Conservation (phyloP, 2,888 invertebrate species). For the Capitulum mitella region DNA sequence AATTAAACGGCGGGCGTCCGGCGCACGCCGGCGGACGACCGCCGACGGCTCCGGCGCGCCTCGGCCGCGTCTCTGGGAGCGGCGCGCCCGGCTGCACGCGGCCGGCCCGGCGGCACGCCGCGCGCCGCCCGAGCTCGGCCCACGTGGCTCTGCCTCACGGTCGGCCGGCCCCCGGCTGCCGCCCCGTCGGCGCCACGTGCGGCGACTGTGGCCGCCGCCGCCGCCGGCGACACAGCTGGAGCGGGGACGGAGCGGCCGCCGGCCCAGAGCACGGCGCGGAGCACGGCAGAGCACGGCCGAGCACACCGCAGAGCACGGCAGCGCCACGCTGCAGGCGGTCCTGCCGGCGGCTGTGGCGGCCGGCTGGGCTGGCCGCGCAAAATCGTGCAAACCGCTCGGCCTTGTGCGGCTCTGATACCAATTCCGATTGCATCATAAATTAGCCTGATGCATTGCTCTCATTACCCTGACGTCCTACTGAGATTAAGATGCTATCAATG, state of each 20-base stretch:
- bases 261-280: too few relatives aligned
- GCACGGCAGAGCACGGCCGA: too few relatives aligned
- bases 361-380: not conserved
- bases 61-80: not conserved
- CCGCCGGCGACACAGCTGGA: too few relatives aligned
- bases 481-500: constrained; percentile 2
- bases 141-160: too few relatives aligned
- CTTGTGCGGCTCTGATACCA: not conserved
- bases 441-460: not conserved
- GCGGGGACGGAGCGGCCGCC: too few relatives aligned
- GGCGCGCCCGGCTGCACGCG: not conserved
- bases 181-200: too few relatives aligned
- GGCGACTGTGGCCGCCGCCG: too few relatives aligned
- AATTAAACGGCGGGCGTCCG: not conserved
- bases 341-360: not conserved
- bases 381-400: constrained; percentile 10
- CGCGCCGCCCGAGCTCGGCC: not conserved
- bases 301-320: too few relatives aligned
- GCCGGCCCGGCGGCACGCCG: not conserved
- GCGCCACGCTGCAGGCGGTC: too few relatives aligned
- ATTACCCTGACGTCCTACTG: not conserved
- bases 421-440: constrained; percentile 15
- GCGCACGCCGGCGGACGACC: too few relatives aligned
- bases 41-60: too few relatives aligned
- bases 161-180: too few relatives aligned